Conservation (phyloP, 2,113 vertebrate species). For the Emydura subglobosa region DNA sequence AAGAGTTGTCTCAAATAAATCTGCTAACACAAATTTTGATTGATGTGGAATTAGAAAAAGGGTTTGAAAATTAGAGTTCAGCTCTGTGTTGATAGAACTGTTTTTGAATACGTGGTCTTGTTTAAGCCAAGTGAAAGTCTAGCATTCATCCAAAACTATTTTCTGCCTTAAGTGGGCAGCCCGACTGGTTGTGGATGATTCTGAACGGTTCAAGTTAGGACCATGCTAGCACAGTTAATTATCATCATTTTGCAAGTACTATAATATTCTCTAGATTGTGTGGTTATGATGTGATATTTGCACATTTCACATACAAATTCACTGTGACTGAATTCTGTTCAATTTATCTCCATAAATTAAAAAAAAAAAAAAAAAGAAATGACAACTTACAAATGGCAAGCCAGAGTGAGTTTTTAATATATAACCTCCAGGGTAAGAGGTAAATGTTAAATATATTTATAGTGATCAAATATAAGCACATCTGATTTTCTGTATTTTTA, state of each 20-base stretch:
- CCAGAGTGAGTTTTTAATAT: conserved; percentile 17
- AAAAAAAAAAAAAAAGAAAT: conserved; percentile 32
- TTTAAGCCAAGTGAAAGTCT: conserved; percentile 18
- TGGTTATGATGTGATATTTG: background rate
- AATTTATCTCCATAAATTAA: conserved; percentile 45
- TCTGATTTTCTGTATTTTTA: background rate
- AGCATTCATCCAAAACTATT: background rate
- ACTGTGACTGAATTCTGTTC: conserved; percentile 34
- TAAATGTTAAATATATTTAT: background rate
- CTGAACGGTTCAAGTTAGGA: background rate
- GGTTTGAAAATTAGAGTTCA: conserved; percentile 22
- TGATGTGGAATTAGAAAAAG: background rate
- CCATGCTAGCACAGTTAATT: accelerated
- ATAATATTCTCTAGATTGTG: background rate
- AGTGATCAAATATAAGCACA: background rate
- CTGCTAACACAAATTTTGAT: background rate
- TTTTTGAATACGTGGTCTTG: background rate
- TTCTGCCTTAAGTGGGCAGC: conserved; percentile 7
- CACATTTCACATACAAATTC: conserved; percentile 40
- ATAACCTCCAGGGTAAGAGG: background rate
- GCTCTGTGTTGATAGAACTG: background rate
- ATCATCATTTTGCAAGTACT: background rate
- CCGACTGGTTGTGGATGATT: background rate
- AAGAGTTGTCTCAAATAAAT: conserved; percentile 23
- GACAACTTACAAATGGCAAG: conserved; percentile 17